Percentiles rank a stretch among this genome's conserved stretches.
Conservation (phyloP, 2,113 vertebrate genomes). For the Fukomys damarensis region DNA sequence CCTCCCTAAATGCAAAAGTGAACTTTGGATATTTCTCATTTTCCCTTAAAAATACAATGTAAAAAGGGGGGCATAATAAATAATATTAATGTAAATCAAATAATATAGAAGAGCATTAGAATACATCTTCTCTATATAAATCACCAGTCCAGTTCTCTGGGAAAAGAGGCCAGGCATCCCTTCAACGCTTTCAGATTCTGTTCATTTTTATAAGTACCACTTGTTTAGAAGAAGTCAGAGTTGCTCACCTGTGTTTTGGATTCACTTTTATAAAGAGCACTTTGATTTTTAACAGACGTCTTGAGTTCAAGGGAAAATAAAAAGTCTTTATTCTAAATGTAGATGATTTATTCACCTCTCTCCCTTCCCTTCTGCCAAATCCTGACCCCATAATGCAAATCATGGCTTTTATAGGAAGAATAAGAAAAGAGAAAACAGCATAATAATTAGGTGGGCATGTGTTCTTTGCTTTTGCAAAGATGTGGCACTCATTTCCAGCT, state of each 20-base stretch:
- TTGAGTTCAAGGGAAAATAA: background rate
- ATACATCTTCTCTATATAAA: background rate
- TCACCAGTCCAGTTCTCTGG: too few relatives aligned
- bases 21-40: background rate
- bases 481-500: background rate
- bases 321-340: background rate
- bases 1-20: background rate
- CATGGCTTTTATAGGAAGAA: background rate
- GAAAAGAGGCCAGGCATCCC: background rate
- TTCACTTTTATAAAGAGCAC: background rate
- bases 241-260: background rate
- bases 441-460: background rate
- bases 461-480: background rate
- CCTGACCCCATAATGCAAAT: background rate
- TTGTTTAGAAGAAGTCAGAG: background rate
- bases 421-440: background rate
- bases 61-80: background rate
- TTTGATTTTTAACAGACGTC: background rate
- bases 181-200: background rate
- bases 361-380: background rate
- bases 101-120: background rate
- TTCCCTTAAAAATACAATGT: constrained; percentile 26
- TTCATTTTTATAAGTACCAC: background rate
- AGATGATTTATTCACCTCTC: background rate
- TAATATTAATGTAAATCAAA: background rate